Conservation (phyloP, 2,888 invertebrate species). For the Drosophila melanocephala region DNA sequence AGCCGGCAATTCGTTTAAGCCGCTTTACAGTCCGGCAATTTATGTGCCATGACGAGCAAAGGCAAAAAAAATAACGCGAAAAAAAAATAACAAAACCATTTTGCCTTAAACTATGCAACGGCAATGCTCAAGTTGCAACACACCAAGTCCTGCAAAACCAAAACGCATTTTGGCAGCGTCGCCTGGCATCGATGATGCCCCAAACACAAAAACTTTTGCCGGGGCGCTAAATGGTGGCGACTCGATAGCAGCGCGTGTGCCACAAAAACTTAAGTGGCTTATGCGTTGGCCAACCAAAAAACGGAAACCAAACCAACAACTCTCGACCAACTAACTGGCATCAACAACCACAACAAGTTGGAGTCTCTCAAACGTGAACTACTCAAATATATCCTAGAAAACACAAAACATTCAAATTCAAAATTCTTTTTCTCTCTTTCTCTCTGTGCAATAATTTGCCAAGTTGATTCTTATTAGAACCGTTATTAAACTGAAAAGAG, state of each 20-base stretch:
- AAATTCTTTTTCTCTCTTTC: background rate
- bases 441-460: background rate
- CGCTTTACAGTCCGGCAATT: conserved; percentile 76
- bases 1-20: conserved; percentile 80
- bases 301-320: conserved; percentile 20
- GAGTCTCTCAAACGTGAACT: too few species aligned
- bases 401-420: background rate
- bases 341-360: conserved; percentile 28
- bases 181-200: conserved; percentile 76
- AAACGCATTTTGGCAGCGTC: conserved; percentile 72
- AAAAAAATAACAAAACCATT: conserved; percentile 32
- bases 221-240: conserved; percentile 80
- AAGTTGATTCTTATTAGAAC: background rate
- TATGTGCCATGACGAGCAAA: conserved; percentile 65
- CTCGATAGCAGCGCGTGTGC: conserved; percentile 76
- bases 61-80: conserved; percentile 7
- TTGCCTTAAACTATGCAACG: conserved; percentile 72
- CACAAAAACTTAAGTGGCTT: conserved; percentile 81
- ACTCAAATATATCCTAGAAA: background rate
- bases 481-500: background rate
- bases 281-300: conserved; percentile 69
- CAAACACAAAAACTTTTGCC: conserved; percentile 56
- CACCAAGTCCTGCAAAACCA: conserved; percentile 4
- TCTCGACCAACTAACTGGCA: conserved; percentile 34
- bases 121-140: conserved; percentile 2